phyloP scores from a whole-genome alignment of 2,113 vertebrate species.

The Pica pica region DNA sequence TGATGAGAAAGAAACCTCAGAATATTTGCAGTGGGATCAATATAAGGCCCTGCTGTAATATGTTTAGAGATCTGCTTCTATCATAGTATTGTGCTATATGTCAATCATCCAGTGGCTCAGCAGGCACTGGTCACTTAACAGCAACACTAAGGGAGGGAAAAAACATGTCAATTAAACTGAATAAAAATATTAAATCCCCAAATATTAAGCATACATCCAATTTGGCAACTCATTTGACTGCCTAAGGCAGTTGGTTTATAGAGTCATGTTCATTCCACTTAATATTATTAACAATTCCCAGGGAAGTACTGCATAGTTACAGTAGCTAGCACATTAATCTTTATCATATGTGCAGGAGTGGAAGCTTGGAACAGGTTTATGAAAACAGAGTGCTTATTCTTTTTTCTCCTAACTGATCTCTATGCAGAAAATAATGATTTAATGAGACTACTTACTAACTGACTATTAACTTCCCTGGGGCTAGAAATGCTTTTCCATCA shows the following conservation, averaged over 20 bases:
- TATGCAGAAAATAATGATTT: neutral
- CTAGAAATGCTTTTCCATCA: neutral
- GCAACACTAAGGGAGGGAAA: neutral
- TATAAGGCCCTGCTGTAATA: neutral
- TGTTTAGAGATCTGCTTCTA: neutral
- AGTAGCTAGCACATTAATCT: conserved; percentile 22
- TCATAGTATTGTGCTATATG: neutral
- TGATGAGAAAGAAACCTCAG: neutral
- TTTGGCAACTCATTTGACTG: neutral
- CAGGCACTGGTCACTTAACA: neutral
- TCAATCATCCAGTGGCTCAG: neutral
- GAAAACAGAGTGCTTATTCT: neutral
- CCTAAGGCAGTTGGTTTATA: conserved; percentile 14
- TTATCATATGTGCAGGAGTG: neutral
- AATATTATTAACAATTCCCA: conserved; percentile 47
- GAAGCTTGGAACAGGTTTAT: neutral
- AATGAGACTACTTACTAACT: neutral
- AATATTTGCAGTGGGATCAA: conserved; percentile 1
- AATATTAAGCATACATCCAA: neutral
- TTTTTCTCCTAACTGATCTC: conserved; percentile 8
- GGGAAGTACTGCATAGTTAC: neutral
- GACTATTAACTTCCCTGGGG: neutral
- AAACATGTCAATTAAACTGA: neutral
- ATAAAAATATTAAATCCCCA: neutral
- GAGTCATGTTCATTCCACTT: neutral